A percentile compares a stretch with the other conserved stretches of the same genome.
Evolutionary conservation across 1,140 invertebrate genomes (phyloP).

Genomic region (Lordiphosa collinella): DNA sequence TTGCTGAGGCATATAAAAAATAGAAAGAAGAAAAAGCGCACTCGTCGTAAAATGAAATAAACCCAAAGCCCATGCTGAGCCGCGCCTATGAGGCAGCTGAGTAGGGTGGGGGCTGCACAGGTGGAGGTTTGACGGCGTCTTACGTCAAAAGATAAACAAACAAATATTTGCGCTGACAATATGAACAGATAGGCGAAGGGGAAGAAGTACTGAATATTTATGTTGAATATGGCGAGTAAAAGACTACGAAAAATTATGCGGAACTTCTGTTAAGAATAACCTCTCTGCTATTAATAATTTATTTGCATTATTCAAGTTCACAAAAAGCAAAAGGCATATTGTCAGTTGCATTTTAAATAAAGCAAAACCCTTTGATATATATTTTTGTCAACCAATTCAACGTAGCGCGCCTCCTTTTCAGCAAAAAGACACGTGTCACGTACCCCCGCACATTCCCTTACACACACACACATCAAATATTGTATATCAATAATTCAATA

Average conservation of each 20-base stretch:
- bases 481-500: slow-evolving; percentile 76
- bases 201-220: slow-evolving; percentile 14
- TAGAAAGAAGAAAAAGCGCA: slow-evolving; percentile 29
- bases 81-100: not conserved
- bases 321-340: slow-evolving; percentile 42
- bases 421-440: slow-evolving; percentile 15
- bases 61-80: slow-evolving; percentile 26
- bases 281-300: slow-evolving; percentile 5
- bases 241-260: too few relatives aligned
- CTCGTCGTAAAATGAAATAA: slow-evolving; percentile 67
- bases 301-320: slow-evolving; percentile 14
- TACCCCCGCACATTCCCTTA: slow-evolving; percentile 6
- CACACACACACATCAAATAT: slow-evolving; percentile 42
- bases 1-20: slow-evolving; percentile 22
- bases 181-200: slow-evolving; percentile 25
- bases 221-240: too few relatives aligned
- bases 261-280: too few relatives aligned
- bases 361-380: slow-evolving; percentile 43
- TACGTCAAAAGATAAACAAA: slow-evolving; percentile 68
- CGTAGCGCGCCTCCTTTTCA: too few relatives aligned
- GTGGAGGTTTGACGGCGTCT: slow-evolving; percentile 22
- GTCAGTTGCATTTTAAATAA: slow-evolving; percentile 52
- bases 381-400: slow-evolving; percentile 1
- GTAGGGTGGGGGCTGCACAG: not conserved
- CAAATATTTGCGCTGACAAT: slow-evolving; percentile 73